Percentiles rank a stretch among this genome's conserved stretches.
phyloP scores from a whole-genome alignment of 2,888 invertebrate species.

The Drosophila quinaria region DNA sequence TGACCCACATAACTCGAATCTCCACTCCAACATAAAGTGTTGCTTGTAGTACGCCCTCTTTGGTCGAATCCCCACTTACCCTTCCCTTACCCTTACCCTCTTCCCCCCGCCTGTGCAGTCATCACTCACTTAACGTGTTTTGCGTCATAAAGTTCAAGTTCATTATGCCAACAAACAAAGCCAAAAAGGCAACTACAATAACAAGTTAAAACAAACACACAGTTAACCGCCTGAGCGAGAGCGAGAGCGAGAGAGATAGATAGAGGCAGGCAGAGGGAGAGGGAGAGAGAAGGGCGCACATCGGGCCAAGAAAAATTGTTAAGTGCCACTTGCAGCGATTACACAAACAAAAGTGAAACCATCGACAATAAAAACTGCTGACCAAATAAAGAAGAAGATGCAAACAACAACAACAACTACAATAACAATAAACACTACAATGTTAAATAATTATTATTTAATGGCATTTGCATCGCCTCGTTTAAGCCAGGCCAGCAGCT shows the following conservation, averaged over 20 bases:
- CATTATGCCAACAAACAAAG: conserved; percentile 66
- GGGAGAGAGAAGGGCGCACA: conserved; percentile 34
- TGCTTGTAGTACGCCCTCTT: conserved; percentile 38
- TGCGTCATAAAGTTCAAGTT: conserved; percentile 81
- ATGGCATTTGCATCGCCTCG: conserved; percentile 64
- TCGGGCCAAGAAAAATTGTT: conserved; percentile 38
- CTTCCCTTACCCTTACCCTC: neutral
- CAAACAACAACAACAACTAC: conserved; percentile 1
- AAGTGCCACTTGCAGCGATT: conserved; percentile 76
- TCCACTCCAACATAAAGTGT: conserved; percentile 47
- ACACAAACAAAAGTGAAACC: conserved; percentile 65
- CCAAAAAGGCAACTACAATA: conserved; percentile 46
- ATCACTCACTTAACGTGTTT: conserved; percentile 74
- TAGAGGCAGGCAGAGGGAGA: neutral
- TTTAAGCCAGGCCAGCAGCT: conserved; percentile 32
- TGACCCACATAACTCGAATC: conserved; percentile 25
- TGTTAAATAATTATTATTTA: conserved; percentile 77
- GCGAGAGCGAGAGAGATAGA: neutral
- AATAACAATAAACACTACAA: conserved; percentile 25
- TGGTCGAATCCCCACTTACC: neutral
- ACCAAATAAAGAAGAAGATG: conserved; percentile 42
- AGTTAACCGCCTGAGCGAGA: conserved; percentile 42
- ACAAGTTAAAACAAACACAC: conserved; percentile 47
- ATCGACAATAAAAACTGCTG: conserved; percentile 48
- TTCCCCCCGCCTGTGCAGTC: conserved; percentile 36